Evolutionary conservation across 2,888 invertebrate species (phyloP), one percentile per base, ranked within the genome.

Genomic region (Heliconius hortense): DNA sequence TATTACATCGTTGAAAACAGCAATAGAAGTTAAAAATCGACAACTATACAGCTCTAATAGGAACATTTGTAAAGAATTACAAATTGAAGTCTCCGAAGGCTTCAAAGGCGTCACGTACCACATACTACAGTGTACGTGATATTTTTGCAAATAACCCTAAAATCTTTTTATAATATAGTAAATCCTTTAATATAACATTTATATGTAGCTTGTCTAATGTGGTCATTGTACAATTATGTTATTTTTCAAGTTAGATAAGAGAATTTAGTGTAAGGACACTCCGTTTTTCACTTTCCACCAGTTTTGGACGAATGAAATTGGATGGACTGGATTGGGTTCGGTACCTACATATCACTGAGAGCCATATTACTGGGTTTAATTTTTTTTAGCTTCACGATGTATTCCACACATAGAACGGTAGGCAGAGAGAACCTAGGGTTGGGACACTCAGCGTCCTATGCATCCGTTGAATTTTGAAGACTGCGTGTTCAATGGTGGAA

Each of bases 131-230:
- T 28, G 24, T 39, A 76, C 79, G 79, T 79, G 79, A 79, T 68
- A 60, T 31, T 73, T 78, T 78, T 79, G 75, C 74, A 74, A 79
- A 79, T 79, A 63, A 71, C 70, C 56, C 48, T 48, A 76, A 74
- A 77, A 67, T 68, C 35, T 72, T 59, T 71, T 48, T 73, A 56
- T 26, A 56, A 66, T 28, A 66, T 73, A 64, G 31, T 53, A 35
- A 35, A 18, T 26, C n/a, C 43, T 24, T 35, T 59, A 60, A 26
- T 60, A 60, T 24, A 15, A 24, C 60, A 18, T 26, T 60, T 28
- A 60, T 60, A 60, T 60, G 26, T 18, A 15, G 26, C 26, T 7
- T 60, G 60, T 56, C 56, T 56, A 1, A n/a, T 56, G 56, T 48
- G 0, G 5, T 60, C 60, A 15, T 53, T 56, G 4, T n/a, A 15